phyloP scores from a whole-genome alignment of 2,797 vertebrate species.

The Liparis tanakae region DNA sequence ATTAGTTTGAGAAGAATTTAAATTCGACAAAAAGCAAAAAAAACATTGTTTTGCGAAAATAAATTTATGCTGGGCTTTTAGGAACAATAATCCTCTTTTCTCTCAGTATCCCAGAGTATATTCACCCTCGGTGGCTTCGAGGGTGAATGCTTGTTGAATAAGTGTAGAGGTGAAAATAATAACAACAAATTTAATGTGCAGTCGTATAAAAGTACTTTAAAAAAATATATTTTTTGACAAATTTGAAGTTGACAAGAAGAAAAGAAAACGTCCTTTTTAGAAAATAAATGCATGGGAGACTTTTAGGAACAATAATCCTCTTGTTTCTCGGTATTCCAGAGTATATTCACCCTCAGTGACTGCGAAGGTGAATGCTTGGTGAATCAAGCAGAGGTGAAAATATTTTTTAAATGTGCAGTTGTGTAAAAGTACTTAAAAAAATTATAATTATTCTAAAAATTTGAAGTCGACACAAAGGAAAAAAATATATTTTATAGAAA shows the following conservation, averaged over 20 bases:
- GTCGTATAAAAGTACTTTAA: no score
- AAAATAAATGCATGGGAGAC: background rate
- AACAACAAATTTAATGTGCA: no score
- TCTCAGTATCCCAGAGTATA: background rate
- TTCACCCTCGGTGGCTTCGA: conserved; percentile 12
- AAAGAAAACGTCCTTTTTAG: no score
- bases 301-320: conserved; percentile 26
- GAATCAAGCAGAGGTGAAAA: no score
- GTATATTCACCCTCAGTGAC: conserved; percentile 35
- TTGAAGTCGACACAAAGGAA: background rate
- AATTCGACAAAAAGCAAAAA: no score
- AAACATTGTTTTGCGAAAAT: no score
- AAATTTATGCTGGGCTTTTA: conserved; percentile 2
- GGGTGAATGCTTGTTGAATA: no score
- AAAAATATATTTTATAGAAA: background rate
- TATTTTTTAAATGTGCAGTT: background rate
- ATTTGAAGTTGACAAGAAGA: background rate
- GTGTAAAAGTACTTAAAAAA: no score
- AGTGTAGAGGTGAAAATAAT: no score
- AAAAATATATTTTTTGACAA: background rate
- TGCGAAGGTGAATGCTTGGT: no score
- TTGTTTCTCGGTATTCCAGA: conserved; percentile 4
- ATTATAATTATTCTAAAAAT: background rate
- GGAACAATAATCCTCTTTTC: conserved; percentile 18
- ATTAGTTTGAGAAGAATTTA: no score